phyloP scores from a whole-genome alignment of 2,888 invertebrate species.

The Venusia cambrica region DNA sequence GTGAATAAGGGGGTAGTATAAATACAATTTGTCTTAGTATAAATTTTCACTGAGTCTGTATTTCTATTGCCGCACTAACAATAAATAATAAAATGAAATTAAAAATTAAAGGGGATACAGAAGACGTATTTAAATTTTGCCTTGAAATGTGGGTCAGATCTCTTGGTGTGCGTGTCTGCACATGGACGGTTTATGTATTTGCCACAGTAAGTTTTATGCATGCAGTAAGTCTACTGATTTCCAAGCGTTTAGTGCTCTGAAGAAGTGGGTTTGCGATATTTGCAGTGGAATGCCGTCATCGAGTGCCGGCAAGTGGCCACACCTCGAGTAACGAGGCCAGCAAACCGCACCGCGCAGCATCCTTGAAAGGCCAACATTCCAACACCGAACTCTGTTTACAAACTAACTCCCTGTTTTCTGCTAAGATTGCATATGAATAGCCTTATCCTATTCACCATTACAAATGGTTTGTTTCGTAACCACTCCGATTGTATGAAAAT shows the following conservation, averaged over 20 bases:
- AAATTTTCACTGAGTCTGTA: too few relatives aligned
- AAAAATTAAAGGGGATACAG: too few relatives aligned
- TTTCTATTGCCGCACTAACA: too few relatives aligned
- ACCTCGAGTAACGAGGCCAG: conserved; percentile 60
- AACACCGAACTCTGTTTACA: conserved; percentile 62
- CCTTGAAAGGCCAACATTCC: conserved; percentile 80
- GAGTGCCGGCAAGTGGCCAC: conserved; percentile 52
- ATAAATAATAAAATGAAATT: too few relatives aligned
- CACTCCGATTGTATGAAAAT: conserved; percentile 32
- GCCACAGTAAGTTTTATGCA: conserved; percentile 15
- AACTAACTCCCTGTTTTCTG: conserved; percentile 63
- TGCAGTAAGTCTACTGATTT: conserved; percentile 30
- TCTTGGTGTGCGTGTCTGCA: too few relatives aligned
- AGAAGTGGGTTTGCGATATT: conserved; percentile 40
- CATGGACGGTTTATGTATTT: too few relatives aligned
- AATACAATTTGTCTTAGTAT: too few relatives aligned
- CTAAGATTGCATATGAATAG: conserved; percentile 41
- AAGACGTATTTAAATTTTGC: too few relatives aligned
- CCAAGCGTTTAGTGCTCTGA: conserved; percentile 30
- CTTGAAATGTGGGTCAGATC: too few relatives aligned
- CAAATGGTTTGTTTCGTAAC: conserved; percentile 33
- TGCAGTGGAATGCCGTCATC: conserved; percentile 62
- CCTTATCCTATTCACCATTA: conserved; percentile 33
- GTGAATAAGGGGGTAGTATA: too few relatives aligned
- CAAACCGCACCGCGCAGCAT: conserved; percentile 54